A percentile compares a stretch with the other conserved stretches of the same genome.
These are phyloP conservation scores for Andrena praecox DNA, from an alignment of 2,888 invertebrate species.

Conservation along the genomic window DNA sequence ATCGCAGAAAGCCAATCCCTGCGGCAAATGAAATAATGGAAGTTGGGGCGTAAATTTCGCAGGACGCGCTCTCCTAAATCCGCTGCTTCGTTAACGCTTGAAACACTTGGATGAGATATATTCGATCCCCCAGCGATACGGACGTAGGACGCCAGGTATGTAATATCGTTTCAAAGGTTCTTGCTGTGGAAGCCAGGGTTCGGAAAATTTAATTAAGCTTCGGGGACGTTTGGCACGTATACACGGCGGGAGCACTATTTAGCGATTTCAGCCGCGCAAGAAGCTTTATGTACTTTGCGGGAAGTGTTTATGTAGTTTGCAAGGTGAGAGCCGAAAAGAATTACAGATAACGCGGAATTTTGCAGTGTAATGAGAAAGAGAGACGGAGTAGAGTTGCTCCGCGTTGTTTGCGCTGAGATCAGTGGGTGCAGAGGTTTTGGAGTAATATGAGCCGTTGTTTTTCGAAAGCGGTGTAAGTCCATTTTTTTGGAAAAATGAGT, in stretches of 20 bases:
- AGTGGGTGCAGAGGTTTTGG: no score
- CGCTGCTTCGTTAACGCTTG: not conserved
- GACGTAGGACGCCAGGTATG: not conserved
- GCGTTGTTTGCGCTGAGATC: no score
- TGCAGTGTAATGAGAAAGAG: no score
- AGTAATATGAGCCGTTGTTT: no score
- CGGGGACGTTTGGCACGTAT: not conserved
- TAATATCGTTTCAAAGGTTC: not conserved
- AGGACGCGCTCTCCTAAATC: not conserved
- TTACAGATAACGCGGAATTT: no score
- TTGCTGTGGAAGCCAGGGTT: not conserved
- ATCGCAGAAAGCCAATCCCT: slow-evolving; percentile 12
- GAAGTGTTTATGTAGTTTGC: no score
- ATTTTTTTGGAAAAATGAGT: no score
- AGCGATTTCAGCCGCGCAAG: no score
- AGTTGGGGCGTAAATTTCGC: slow-evolving; percentile 23
- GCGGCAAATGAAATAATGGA: slow-evolving; percentile 29
- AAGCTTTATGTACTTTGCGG: no score
- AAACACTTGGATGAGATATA: not conserved
- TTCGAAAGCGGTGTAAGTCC: no score
- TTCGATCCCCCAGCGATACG: not conserved
- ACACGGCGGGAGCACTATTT: not conserved
- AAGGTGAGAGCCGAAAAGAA: no score
- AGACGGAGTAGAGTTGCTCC: no score
- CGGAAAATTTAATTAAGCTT: slow-evolving; percentile 1